phyloP scores from a whole-genome alignment of 2,113 vertebrate genomes.

The Pluvialis apricaria region DNA sequence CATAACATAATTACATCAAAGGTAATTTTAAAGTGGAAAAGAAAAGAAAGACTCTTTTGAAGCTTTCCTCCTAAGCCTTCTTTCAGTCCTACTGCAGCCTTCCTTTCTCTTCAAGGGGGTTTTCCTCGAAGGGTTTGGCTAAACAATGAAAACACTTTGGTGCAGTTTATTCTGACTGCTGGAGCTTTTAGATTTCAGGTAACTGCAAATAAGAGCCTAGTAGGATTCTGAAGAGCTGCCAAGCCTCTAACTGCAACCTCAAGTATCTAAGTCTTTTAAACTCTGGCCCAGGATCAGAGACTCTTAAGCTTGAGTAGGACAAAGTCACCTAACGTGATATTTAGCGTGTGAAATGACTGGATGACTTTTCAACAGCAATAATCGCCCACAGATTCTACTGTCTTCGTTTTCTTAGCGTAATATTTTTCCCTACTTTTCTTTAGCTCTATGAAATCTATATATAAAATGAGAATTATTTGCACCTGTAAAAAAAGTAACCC shows the following conservation, averaged over 20 bases:
- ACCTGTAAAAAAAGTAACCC: neutral
- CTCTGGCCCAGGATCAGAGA: neutral
- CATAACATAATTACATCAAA: neutral
- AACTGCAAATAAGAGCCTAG: neutral
- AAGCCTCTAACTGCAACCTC: neutral
- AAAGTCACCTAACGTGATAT: neutral
- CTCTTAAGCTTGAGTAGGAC: neutral
- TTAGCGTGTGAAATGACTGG: neutral
- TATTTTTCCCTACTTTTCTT: neutral
- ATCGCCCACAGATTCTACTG: neutral
- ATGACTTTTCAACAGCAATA: neutral
- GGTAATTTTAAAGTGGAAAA: neutral
- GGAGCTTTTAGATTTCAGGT: neutral
- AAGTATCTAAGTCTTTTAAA: neutral
- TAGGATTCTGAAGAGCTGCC: neutral
- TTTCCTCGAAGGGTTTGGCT: neutral
- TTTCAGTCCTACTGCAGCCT: neutral
- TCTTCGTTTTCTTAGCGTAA: neutral
- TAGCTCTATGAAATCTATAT: neutral
- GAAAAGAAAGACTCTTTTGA: neutral
- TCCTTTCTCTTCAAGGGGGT: neutral
- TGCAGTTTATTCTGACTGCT: neutral
- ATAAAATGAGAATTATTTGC: neutral
- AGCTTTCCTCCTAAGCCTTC: neutral
- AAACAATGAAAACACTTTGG: neutral